Base-by-base conservation (phyloP, 2,888 invertebrate genomes). In the Eucera pruinosa region DNA sequence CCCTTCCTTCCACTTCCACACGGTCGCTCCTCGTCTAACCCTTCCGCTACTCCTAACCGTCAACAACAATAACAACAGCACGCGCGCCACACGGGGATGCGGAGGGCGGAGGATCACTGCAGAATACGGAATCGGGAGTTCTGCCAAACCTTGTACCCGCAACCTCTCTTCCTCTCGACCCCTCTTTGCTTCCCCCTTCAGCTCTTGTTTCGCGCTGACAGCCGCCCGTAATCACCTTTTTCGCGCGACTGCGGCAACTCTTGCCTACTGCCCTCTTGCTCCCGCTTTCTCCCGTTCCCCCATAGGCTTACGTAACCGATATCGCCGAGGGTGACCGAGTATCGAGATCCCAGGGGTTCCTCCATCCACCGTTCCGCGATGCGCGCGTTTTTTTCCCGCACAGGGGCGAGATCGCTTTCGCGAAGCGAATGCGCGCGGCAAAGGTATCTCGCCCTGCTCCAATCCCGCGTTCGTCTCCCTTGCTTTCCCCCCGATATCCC, bases 61-160 rank as follows among this genome's bases (percentile, higher is more conserved):
- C 33, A 55, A 70, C 69, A 71, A 79, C 68, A 74, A 68, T 60
- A 75, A 75, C 70, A 71, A 79, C 64, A 23, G 65, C 69, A 68
- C 75, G 67, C 52, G 69, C 64, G 36, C n/a, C 39, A 48, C 52
- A 36, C 23, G 30, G 75, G 61, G 61, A 58, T 68, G 81, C 70
- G 67, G 57, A 50, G 80, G 65, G 81, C 70, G 67, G 57, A 50
- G 80, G 65, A 70, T 81, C 62, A 57, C 77, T 81, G 80, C 80
- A 70, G 80, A 81, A 81, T 70, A 68, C 60, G 71, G 66, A 65
- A 75, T 76, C 79, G 81, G 81, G 81, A 81, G 43, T 52, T 25
- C 50, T 81, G 81, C 81, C 81, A 81, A 81, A 73, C 78, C n/a
- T n/a, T 67, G 50, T 36, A 15, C 68, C 64, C 55, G 62, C 80